Base-by-base conservation (phyloP, 2,113 vertebrate genomes). In the Tenebrosternarchus preto region DNA sequence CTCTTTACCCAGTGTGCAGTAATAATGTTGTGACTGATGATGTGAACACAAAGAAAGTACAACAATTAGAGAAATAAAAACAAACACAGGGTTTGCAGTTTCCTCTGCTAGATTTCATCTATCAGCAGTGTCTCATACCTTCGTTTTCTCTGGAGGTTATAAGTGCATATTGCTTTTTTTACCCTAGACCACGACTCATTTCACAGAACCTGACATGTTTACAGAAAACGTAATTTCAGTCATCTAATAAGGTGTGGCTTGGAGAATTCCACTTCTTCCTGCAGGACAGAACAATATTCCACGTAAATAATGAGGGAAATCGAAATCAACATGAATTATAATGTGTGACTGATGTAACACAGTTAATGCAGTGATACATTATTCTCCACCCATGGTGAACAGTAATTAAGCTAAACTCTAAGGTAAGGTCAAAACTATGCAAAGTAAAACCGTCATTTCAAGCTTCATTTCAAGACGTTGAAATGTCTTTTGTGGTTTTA, bases 1-100 rank as follows among this genome's bases (percentile, higher is more conserved):
- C 90, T 87, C 87, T 85, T 79, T 82, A 83, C 66, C 76, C 86
- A 89, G 85, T 90, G 88, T 83, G 83, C 85, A 89, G 87, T 93
- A 91, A 95, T 94, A 93, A 93, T 92, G 66, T 4, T 81, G 91
- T 95, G 94, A 97, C 90, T 90, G 93, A 97, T 95, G 93, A 94
- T 91, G 93, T 96, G 94, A 93, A 88, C 85, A 83, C 63, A 20
- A 91, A 93, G 83, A 93, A 92, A 86, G 86, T 92, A 90, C 91
- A 94, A 83, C 84, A 86, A 88, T 89, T 88, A 89, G 50, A 86
- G 80, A 86, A 83, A 84, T 85, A 27, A 77, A 72, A 78, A 63
- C 59, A 73, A 80, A 67, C 77, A 24, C 31, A 3, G 16, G 69
- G 74, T 82, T 83, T 81, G 73, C 67, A 33, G 72, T 87, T 86